phyloP scores from a whole-genome alignment of 2,797 vertebrate species.

The Tarsius wallacei region DNA sequence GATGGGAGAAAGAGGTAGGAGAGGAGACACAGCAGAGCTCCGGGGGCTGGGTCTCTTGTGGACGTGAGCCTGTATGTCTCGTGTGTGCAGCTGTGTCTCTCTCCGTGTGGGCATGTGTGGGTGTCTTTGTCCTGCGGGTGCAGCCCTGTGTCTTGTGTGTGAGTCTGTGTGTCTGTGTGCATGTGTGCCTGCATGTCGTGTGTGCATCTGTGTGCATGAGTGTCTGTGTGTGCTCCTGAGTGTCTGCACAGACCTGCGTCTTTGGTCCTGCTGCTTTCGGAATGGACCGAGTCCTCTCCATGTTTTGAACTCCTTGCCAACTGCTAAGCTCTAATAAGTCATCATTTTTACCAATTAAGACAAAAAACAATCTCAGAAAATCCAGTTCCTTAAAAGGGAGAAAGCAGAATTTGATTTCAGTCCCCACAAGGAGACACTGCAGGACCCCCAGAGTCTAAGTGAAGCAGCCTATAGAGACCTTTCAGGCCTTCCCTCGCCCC shows the following conservation, averaged over 20 bases:
- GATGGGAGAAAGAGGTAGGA: neutral
- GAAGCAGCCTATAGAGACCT: neutral
- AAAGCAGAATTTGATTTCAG: neutral
- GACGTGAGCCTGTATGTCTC: neutral
- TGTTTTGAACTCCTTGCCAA: neutral
- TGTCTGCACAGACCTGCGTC: neutral
- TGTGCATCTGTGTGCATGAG: neutral
- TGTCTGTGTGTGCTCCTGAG: neutral
- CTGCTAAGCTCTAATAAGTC: neutral
- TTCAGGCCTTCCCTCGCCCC: neutral
- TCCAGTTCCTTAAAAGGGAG: neutral
- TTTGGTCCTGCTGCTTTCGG: neutral
- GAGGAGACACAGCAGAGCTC: neutral
- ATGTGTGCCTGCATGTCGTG: neutral
- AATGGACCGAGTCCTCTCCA: neutral
- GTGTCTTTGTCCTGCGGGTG: too few species aligned
- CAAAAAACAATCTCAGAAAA: neutral
- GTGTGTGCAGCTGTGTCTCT: neutral
- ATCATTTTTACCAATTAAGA: neutral
- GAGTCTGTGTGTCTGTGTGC: neutral
- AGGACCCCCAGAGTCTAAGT: neutral
- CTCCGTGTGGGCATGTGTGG: accelerated
- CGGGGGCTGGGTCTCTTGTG: too few species aligned
- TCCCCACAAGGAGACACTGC: neutral
- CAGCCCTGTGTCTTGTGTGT: neutral